Evolutionary conservation across 2,113 vertebrate species (phyloP).

Genomic region (Megaptera novaeangliae): DNA sequence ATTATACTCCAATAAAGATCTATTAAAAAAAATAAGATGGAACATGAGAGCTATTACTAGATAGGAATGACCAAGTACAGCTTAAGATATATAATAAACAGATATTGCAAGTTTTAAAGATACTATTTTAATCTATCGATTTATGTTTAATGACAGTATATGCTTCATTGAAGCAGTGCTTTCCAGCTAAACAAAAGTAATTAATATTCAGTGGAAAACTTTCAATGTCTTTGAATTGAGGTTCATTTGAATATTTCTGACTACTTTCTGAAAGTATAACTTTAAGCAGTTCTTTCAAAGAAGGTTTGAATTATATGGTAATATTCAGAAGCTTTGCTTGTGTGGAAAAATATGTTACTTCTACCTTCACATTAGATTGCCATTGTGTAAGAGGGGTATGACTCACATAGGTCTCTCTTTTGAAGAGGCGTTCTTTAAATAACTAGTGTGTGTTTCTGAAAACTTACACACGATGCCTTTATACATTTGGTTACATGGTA

Average conservation of each 20-base stretch:
- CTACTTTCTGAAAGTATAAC: neutral
- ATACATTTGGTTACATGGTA: too few species aligned
- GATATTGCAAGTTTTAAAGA: neutral
- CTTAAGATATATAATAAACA: neutral
- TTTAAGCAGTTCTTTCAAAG: neutral
- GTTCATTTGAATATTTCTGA: neutral
- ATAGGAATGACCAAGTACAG: neutral
- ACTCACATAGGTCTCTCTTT: neutral
- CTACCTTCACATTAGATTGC: neutral
- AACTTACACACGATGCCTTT: neutral
- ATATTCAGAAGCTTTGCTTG: neutral
- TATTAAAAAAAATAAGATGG: too few species aligned
- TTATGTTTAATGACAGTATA: neutral
- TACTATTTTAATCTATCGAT: neutral
- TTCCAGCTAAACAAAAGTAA: neutral
- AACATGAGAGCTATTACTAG: neutral
- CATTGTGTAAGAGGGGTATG: neutral
- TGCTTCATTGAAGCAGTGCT: neutral
- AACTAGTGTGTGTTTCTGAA: neutral
- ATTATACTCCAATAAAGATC: too few species aligned
- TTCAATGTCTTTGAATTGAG: neutral
- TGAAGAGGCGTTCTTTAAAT: neutral
- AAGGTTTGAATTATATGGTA: neutral
- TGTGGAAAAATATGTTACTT: neutral
- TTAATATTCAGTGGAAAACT: neutral